Evolutionary conservation across 2,888 invertebrate species (phyloP), one percentile per base, ranked within the genome.

Genomic region (Caradrina clavipalpis): DNA sequence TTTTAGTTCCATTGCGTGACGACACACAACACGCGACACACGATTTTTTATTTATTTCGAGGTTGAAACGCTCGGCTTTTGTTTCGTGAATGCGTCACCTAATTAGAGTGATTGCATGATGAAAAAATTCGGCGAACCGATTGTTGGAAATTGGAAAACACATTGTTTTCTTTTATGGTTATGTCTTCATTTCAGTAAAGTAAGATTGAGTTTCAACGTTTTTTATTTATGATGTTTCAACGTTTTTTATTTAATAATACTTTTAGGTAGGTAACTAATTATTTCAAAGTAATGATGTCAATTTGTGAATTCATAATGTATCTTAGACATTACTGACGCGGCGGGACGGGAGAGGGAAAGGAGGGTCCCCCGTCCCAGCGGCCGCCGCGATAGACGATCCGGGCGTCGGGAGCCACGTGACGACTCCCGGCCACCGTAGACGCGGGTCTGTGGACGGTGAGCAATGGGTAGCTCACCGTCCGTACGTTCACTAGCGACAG

Each of bases 1-100:
- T 89, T 88, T 87, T 85, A 89, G 85, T 88, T 88, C 82, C 87
- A 88, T 93, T 91, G 94, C 94, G 93, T 94, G 94, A 90, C 90
- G 74, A 82, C 82, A 85, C 68, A 80, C 62, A 77, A 76, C 94
- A 93, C 93, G 93, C 94, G 87, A 93, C 88, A 78, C 85, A 86
- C 81, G 85, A 88, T 89, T 90, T 89, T 75, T 89, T 90, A 90
- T 92, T 92, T 91, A 91, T 87, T 87, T 86, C 77, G 83, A 85
- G 85, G 81, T 84, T 86, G 78, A 84, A 87, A 83, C 81, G 70
- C 81, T 69, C 68, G 66, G 82, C 86, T 89, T 86, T 87, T 86
- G 88, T 88, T 88, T 89, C 82, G 70, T 84, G 78, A 83, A 83
- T 71, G 81, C 83, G 83, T 82, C 83, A 82, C 86, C 86, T 89